phyloP scores from a whole-genome alignment of 2,888 invertebrate species.

The Geophilus truncorum region DNA sequence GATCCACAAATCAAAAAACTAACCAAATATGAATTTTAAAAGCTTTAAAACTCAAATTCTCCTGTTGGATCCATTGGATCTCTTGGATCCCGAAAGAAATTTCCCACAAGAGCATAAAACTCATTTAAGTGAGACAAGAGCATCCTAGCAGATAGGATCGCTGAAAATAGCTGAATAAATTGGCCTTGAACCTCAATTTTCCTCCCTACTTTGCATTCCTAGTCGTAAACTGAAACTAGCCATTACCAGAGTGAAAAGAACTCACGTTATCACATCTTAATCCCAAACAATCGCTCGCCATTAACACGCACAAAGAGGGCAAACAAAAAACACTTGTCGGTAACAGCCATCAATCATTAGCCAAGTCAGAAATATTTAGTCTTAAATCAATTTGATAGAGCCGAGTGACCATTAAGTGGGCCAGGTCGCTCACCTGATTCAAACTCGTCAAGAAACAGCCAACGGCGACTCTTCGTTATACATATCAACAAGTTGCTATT shows the following conservation, averaged over 20 bases:
- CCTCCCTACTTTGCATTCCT: neutral
- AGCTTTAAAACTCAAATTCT: neutral
- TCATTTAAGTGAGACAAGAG: neutral
- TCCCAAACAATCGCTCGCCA: neutral
- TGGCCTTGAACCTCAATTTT: neutral
- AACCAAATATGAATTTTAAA: neutral
- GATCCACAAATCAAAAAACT: no score
- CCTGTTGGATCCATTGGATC: no score
- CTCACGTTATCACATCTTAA: neutral
- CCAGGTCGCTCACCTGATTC: neutral
- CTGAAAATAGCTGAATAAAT: neutral
- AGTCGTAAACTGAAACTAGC: neutral
- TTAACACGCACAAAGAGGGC: neutral
- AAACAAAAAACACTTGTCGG: neutral
- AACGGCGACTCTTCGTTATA: neutral
- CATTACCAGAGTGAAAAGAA: neutral
- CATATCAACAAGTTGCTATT: neutral
- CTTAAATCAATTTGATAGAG: constrained; percentile 5
- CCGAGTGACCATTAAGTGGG: neutral
- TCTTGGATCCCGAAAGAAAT: no score
- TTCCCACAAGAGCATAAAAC: neutral
- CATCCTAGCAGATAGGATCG: neutral
- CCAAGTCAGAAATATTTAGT: neutral
- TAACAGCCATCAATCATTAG: neutral
- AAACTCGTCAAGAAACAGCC: neutral